A percentile compares a stretch with the other conserved stretches of the same genome.
Conservation (phyloP, 2,888 invertebrate species). For the Metallyticus violacea region DNA sequence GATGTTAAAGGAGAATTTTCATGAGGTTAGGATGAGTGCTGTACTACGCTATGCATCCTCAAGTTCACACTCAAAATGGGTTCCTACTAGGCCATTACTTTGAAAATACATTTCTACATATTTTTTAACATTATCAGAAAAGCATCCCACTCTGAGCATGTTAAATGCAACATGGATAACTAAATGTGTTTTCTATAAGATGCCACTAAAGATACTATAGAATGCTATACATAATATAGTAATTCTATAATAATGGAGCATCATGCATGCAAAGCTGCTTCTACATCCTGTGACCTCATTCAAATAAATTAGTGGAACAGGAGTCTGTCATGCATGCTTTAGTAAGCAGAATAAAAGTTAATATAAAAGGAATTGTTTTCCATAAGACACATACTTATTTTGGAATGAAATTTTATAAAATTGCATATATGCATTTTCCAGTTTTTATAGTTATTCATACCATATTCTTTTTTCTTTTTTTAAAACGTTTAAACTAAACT, state of each 20-base stretch:
- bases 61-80: background rate
- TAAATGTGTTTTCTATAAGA: background rate
- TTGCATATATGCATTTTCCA: background rate
- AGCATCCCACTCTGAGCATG: background rate
- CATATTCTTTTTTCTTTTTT: background rate
- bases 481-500: background rate
- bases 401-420: background rate
- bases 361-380: background rate
- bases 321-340: background rate
- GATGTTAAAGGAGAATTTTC: background rate
- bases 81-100: too few species aligned
- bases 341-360: background rate
- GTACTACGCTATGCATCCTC: background rate
- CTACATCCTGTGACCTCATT: background rate
- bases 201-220: background rate
- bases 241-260: background rate
- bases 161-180: background rate
- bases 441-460: background rate
- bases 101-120: background rate
- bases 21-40: background rate
- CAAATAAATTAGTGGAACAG: background rate
- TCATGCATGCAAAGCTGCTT: background rate
- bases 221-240: background rate
- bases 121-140: background rate
- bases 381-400: background rate